phyloP scores from a whole-genome alignment of 2,797 vertebrate species.

The Oreortyx pictus region DNA sequence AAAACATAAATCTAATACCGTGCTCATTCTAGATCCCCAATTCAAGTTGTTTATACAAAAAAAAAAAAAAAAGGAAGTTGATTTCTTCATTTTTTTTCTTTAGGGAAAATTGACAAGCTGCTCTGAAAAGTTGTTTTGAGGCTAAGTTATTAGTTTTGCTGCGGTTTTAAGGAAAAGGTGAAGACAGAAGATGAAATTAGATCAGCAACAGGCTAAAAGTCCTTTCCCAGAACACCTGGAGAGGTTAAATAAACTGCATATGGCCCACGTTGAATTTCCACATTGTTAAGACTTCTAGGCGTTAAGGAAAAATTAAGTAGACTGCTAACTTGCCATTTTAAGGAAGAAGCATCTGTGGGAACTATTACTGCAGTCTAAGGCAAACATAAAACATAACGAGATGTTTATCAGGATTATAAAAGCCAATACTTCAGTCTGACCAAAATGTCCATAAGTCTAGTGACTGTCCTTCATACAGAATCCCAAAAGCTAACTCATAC shows the following conservation, averaged over 20 bases:
- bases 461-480: background rate
- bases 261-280: constrained; percentile 55
- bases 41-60: constrained; percentile 56
- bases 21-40: constrained; percentile 44
- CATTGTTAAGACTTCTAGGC: constrained; percentile 66
- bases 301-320: constrained; percentile 31
- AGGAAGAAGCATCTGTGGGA: constrained; percentile 39
- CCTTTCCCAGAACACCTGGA: constrained; percentile 70
- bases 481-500: background rate
- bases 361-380: background rate
- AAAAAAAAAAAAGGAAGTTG: background rate
- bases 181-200: constrained; percentile 71
- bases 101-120: constrained; percentile 62
- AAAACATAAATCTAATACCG: constrained; percentile 56
- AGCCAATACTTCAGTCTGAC: background rate
- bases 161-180: constrained; percentile 69
- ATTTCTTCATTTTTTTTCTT: constrained; percentile 57
- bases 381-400: background rate
- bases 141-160: constrained; percentile 64
- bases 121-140: constrained; percentile 64
- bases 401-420: background rate
- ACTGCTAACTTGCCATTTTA: constrained; percentile 58
- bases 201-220: constrained; percentile 61
- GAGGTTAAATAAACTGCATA: constrained; percentile 66
- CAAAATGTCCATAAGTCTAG: background rate